Conservation (phyloP, 2,113 vertebrate genomes). For the Charina bottae region DNA sequence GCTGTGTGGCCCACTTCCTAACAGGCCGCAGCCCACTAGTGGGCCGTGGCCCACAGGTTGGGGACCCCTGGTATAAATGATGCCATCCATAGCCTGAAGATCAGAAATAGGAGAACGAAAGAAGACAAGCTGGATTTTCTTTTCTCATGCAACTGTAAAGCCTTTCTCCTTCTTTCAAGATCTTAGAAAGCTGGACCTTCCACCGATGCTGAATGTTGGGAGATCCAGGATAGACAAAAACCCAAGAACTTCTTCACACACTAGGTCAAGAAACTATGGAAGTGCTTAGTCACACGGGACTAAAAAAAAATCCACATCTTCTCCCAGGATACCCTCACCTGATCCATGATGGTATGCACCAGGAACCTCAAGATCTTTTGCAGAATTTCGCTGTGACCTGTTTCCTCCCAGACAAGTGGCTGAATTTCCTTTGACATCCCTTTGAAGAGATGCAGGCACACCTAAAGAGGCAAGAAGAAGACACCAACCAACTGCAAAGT, state of each 20-base stretch:
- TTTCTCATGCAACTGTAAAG: background rate
- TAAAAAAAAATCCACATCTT: background rate
- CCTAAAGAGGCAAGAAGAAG: conserved; percentile 65
- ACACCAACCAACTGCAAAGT: background rate
- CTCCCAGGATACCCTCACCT: conserved; percentile 68
- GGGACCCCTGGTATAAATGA: no score
- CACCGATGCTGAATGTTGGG: background rate
- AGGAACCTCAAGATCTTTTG: conserved; percentile 79
- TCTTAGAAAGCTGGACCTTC: background rate
- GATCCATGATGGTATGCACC: conserved; percentile 73
- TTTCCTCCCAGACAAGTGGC: conserved; percentile 73
- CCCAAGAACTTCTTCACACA: background rate
- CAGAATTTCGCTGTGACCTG: conserved; percentile 39
- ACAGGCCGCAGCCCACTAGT: no score
- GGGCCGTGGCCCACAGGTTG: no score
- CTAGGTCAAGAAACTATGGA: no score
- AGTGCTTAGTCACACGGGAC: no score
- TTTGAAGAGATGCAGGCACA: conserved; percentile 88
- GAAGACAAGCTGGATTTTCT: background rate
- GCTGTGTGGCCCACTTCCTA: no score
- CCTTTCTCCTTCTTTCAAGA: background rate
- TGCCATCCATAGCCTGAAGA: background rate
- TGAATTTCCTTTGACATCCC: conserved; percentile 70
- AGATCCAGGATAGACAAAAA: background rate
- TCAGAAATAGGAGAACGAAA: background rate